Evolutionary conservation across 2,113 vertebrate species (phyloP), one percentile per base, ranked within the genome.

Genomic region (Eulemur rufifrons): DNA sequence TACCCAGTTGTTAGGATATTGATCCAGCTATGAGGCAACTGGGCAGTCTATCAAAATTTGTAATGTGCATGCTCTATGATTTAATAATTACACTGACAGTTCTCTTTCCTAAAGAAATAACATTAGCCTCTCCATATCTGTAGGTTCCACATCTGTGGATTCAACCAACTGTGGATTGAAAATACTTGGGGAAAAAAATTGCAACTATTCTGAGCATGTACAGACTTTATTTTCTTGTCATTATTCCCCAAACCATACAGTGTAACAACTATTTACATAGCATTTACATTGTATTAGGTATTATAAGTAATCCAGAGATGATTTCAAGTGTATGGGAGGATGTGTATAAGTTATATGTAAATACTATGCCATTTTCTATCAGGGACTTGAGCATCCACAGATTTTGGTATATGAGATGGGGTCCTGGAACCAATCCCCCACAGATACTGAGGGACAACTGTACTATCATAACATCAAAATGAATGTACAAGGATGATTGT

Each of bases 41-140:
- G 32, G 68, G 25, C 17, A 80, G 32, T 89, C 37, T 88, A 18
- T 94, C 69, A 71, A 91, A 87, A 52, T 71, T 78, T 94, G 21
- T 93, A 88, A 81, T 73, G 14, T 77, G 3, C 14, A 0, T 90
- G n/a, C 27, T 68, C 37, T 93, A 15, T 69, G 42, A 78, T 34
- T 50, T 78, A 76, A 56, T 94, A 95, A 88, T 69, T 8, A 21
- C n/a, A 37, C 50, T 71, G 86, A 39, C 2, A 50, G 15, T 64
- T 89, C 34, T 39, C 12, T 94, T 91, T 82, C 10, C 88, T 85
- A 82, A 96, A 78, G 39, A 81, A 69, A 90, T 82, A 32, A 7
- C 47, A 7, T 47, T 47, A 17, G 27, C 27, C 27, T 15, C 27
- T 42, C 23, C 20, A 12, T 73, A 42, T 42, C 39, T 73, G 23